Base-by-base conservation (phyloP, 2,113 vertebrate genomes). In the Phodopus roborovskii region DNA sequence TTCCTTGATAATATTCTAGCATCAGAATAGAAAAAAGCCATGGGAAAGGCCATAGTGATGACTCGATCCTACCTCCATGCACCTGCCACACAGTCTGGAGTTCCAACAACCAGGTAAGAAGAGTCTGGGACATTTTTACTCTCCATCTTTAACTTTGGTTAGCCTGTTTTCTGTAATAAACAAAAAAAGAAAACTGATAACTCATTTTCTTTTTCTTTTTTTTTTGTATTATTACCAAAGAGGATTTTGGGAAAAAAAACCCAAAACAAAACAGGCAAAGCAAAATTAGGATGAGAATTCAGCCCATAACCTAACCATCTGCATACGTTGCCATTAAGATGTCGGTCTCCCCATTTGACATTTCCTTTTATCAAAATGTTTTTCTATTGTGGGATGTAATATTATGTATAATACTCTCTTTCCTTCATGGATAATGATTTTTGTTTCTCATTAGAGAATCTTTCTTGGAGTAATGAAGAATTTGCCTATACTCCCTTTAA, bases 381-480 rank as follows among this genome's bases (percentile, higher is more conserved):
- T 94, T 81, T 68, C 64, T 6, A 60, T 39, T 81, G 26, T 78
- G 60, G 85, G 89, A 88, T 85, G 48, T 66, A 68, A 50, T 45
- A 83, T 33, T 74, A 48, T 45, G 56, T 45, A 92, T 36, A 17
- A 60, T 20, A n/a, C 26, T 30, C 64, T 12, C 85, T 92, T 96
- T 82, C 15, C n/a, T 88, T 88, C 60, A 24, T 45, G 70, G 39
- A 45, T 62, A 64, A 56, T 53, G 24, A 48, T 83, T 86, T 73
- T 93, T 84, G 22, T 68, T 92, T 93, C 45, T 91, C 42, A 91
- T 22, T 58, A 92, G 39, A 62, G 64, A 87, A 60, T 68, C 0
- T 84, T 85, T 95, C 88, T 92, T 33, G 68, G 53, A 77, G 26
- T 58, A 48, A 88, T 79, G 70, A 89, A 97, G 74, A 91, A 77